These are phyloP conservation scores for Pocota personata DNA, from an alignment of 2,888 invertebrate species.

Conservation along the genomic window DNA sequence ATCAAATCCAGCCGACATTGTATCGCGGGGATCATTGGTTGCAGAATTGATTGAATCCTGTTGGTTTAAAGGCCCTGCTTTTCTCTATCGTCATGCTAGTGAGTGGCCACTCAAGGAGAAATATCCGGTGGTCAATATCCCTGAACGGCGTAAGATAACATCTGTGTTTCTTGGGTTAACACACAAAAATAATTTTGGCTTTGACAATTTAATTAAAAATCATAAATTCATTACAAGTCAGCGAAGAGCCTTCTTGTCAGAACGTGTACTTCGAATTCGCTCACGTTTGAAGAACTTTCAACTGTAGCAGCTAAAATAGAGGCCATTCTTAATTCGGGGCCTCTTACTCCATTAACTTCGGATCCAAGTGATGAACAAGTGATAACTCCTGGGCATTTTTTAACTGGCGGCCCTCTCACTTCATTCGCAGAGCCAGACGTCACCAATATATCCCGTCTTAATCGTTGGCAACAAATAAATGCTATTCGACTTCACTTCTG, in stretches of 20 bases:
- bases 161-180: not conserved
- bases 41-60: not conserved
- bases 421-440: not conserved
- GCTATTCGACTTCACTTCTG: conserved; percentile 3
- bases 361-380: conserved; percentile 1
- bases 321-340: too few relatives aligned
- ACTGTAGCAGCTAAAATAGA: conserved; percentile 1
- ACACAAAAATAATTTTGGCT: not conserved
- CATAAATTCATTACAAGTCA: conserved; percentile 12
- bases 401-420: conserved; percentile 17
- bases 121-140: not conserved
- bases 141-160: not conserved
- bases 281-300: conserved; percentile 46
- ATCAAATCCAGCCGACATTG: conserved; percentile 77
- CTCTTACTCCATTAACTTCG: too few relatives aligned
- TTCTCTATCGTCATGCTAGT: not conserved
- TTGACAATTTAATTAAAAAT: not conserved
- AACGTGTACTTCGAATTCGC: conserved; percentile 21
- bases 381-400: conserved; percentile 27
- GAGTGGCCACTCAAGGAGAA: too few relatives aligned
- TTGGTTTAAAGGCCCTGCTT: not conserved
- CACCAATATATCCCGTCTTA: not conserved
- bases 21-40: conserved; percentile 74
- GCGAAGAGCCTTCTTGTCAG: too few relatives aligned
- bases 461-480: conserved; percentile 31